A percentile compares a stretch with the other conserved stretches of the same genome.
Evolutionary conservation across 2,113 vertebrate genomes (phyloP).

Genomic region (Paratilapia polleni): DNA sequence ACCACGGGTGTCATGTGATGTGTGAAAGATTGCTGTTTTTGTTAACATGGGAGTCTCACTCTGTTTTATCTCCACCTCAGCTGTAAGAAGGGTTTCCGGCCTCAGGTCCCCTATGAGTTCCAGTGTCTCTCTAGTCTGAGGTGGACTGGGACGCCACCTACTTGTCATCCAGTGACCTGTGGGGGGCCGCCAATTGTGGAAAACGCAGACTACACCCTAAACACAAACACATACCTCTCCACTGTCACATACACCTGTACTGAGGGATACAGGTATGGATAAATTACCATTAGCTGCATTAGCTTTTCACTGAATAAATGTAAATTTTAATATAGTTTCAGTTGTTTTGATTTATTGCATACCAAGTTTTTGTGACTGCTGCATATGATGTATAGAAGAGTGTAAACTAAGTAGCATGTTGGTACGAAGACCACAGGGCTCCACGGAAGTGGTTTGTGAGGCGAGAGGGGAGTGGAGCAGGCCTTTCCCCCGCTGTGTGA

Average conservation of each 20-base stretch:
- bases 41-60: background rate
- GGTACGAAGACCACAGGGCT: slow-evolving; percentile 88
- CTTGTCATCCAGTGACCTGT: slow-evolving; percentile 89
- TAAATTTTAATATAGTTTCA: background rate
- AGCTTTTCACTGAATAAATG: background rate
- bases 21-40: background rate
- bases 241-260: slow-evolving; percentile 86
- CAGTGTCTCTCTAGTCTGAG: slow-evolving; percentile 85
- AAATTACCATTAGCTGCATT: background rate
- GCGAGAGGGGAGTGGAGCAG: slow-evolving; percentile 89
- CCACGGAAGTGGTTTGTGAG: slow-evolving; percentile 85
- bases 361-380: background rate
- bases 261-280: slow-evolving; percentile 91
- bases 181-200: slow-evolving; percentile 79
- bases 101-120: slow-evolving; percentile 85
- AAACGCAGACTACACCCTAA: slow-evolving; percentile 83
- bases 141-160: slow-evolving; percentile 86
- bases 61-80: slow-evolving; percentile 71
- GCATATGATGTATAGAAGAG: background rate
- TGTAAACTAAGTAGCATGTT: slow-evolving; percentile 41
- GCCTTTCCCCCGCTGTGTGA: slow-evolving; percentile 83
- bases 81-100: slow-evolving; percentile 87
- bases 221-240: slow-evolving; percentile 86
- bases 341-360: background rate
- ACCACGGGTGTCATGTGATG: background rate